These are phyloP conservation scores for Choristoneura fumiferana DNA, from an alignment of 1,140 invertebrate species.

Conservation along the genomic window DNA sequence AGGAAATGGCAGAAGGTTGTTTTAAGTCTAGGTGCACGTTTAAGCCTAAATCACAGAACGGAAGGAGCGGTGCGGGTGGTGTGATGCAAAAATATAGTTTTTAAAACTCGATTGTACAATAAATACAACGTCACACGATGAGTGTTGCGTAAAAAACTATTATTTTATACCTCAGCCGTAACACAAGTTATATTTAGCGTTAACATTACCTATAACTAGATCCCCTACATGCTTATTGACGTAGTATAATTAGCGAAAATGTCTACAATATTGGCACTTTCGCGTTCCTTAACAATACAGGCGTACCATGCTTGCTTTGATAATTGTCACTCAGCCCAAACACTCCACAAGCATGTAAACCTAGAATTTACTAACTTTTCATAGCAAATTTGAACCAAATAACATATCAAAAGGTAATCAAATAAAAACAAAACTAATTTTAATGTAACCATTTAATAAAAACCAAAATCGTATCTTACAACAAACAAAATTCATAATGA, in stretches of 20 bases:
- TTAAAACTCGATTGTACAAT: conserved; percentile 46
- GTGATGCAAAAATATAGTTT: conserved; percentile 72
- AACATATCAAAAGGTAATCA: conserved; percentile 28
- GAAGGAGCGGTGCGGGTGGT: conserved; percentile 64
- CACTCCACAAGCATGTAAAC: background rate
- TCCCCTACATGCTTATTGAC: conserved; percentile 52
- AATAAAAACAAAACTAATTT: conserved; percentile 55
- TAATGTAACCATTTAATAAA: conserved; percentile 72
- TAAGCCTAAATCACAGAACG: conserved; percentile 75
- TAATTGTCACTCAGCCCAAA: background rate
- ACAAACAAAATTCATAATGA: conserved; percentile 46
- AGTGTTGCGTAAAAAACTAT: conserved; percentile 55
- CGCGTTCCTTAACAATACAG: conserved; percentile 22
- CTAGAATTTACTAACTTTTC: background rate
- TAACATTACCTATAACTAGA: conserved; percentile 40
- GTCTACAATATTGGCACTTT: conserved; percentile 42
- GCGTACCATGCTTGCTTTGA: background rate
- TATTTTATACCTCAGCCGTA: conserved; percentile 35
- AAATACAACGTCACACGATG: conserved; percentile 38
- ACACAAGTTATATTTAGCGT: conserved; percentile 44
- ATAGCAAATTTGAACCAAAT: background rate
- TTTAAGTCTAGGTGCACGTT: conserved; percentile 58
- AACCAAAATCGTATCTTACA: conserved; percentile 62
- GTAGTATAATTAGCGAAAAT: conserved; percentile 53
- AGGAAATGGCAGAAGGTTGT: conserved; percentile 43